Evolutionary conservation across 2,797 vertebrate species (phyloP), one percentile per base, ranked within the genome.

Genomic region (Fratercula arctica): DNA sequence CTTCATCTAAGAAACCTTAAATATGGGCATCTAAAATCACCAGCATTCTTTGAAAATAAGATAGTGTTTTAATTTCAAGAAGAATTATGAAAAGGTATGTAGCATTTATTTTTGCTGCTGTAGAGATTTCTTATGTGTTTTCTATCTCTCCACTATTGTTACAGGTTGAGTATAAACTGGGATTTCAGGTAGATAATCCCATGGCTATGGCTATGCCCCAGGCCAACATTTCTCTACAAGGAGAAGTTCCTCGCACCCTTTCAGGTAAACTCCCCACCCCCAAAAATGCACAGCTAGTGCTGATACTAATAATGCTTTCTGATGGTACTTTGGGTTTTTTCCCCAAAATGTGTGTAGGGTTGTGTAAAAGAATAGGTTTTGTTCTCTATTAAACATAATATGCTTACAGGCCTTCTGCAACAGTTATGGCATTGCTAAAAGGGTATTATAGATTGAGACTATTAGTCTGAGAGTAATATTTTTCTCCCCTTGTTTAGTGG

Each of bases 151-250:
- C 35, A 25, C 56, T 94, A 3, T 50, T 69, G 53, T 90, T 91
- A 25, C 91, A 99, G 99, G 99, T 99, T 95, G 99, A 99, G 86
- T 99, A 99, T 97, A 98, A 98, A 88, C 97, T 99, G 88, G 99
- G 98, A 83, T 99, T 99, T 98, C 98, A 98, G 60, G 98, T 99
- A 84, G 99, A 99, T 92, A 99, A 99, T 97, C 98, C 98, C 41
- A 69, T 98, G 89, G 99, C 98, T 92, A 99, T 99, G 98, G 98
- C 98, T 93, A 97, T 98, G 94, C 99, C 99, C 77, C 98, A 98
- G 82, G 98, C 98, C 97, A 99, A 99, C 97, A 99, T 99, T 97
- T 99, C 99, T 93, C 97, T 95, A 66, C 98, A 99, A 92, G 99
- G 99, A 92, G 99, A 99, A 98, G 98, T 99, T 87, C 99, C 99